These are phyloP conservation scores for Adrianichthys oophorus DNA, from an alignment of 2,797 vertebrate genomes.

Conservation along the genomic window DNA sequence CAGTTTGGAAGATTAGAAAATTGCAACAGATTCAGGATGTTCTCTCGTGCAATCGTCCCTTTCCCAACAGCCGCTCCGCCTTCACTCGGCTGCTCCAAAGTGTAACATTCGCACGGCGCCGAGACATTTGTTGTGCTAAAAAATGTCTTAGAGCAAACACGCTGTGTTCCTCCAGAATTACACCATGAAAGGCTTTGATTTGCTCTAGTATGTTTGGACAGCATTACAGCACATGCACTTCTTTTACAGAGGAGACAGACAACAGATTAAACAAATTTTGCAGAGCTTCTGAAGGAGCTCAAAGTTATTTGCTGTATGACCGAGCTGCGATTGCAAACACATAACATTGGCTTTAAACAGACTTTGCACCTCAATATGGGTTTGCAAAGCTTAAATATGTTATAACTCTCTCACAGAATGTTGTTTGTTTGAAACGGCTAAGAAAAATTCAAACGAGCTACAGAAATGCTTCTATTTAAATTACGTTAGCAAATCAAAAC, in stretches of 20 bases:
- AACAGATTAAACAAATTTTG: constrained; percentile 13
- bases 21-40: constrained; percentile 41
- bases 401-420: not conserved
- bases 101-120: constrained; percentile 15
- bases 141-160: constrained; percentile 12
- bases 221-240: constrained; percentile 19
- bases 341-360: no score
- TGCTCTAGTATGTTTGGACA: constrained; percentile 13
- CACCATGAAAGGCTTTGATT: constrained; percentile 20
- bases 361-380: not conserved
- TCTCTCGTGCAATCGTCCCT: constrained; percentile 35
- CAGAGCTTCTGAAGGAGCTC: constrained; percentile 8
- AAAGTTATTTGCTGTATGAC: constrained; percentile 3
- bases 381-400: not conserved
- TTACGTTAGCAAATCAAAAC: not conserved
- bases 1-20: constrained; percentile 48
- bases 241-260: constrained; percentile 28
- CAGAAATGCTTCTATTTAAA: not conserved
- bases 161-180: constrained; percentile 16
- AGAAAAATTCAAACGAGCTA: not conserved
- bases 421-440: not conserved
- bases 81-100: constrained; percentile 19
- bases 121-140: constrained; percentile 32
- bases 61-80: constrained; percentile 25
- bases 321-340: no score